phyloP scores from a whole-genome alignment of 2,888 invertebrate genomes.

The Aspidiotus rigidus region DNA sequence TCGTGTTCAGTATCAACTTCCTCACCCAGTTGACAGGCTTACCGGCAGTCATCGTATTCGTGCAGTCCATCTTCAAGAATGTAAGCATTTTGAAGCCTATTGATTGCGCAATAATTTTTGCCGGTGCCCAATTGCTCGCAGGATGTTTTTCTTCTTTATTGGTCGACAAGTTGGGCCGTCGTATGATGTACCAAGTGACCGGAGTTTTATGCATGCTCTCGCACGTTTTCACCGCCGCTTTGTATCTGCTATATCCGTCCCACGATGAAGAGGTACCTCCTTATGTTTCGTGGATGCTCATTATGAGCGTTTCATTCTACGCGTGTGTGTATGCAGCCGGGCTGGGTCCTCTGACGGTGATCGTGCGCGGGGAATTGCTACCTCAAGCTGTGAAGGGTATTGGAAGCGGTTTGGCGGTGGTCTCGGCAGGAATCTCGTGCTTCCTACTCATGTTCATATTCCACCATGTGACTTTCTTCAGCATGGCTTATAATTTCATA shows the following conservation, averaged over 20 bases:
- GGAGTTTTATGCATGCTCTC: conserved; percentile 1
- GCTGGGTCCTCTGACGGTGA: conserved; percentile 17
- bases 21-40: conserved; percentile 23
- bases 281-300: conserved; percentile 8
- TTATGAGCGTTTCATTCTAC: conserved; percentile 18
- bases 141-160: conserved; percentile 17
- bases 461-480: conserved; percentile 10
- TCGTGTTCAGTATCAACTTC: conserved; percentile 28
- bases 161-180: conserved; percentile 17
- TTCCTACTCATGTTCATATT: conserved; percentile 27
- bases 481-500: conserved; percentile 23
- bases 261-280: neutral
- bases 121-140: conserved; percentile 9
- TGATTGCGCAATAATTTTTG: conserved; percentile 17
- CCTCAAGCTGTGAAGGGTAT: conserved; percentile 28
- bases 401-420: conserved; percentile 27
- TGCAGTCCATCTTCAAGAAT: conserved; percentile 17
- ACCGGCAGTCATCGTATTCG: conserved; percentile 19
- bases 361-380: conserved; percentile 26
- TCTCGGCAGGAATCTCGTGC: conserved; percentile 24
- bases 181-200: conserved; percentile 15
- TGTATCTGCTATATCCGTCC: conserved; percentile 16
- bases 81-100: conserved; percentile 7
- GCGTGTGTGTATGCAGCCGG: conserved; percentile 22
- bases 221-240: conserved; percentile 17